Percentiles rank a stretch among this genome's conserved stretches.
These are phyloP conservation scores for Drosophila simulans DNA, from an alignment of 1,140 invertebrate genomes.

Conservation along the genomic window DNA sequence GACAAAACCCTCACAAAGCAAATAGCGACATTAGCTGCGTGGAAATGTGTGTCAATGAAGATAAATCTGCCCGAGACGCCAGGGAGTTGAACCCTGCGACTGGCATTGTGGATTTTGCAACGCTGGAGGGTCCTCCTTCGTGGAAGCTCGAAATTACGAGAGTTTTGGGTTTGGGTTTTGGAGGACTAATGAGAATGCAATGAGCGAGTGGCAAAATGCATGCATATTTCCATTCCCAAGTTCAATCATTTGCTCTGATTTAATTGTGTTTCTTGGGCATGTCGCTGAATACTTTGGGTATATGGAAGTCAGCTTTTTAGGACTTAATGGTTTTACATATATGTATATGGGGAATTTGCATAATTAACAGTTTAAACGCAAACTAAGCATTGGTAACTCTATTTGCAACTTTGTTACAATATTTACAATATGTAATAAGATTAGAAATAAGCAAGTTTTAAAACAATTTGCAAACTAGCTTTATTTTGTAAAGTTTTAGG, in stretches of 20 bases:
- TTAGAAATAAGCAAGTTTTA: no score
- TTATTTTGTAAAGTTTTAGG: neutral
- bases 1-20: constrained; percentile 55
- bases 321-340: no score
- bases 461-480: no score
- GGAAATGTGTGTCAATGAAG: constrained; percentile 64
- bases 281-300: neutral
- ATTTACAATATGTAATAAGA: no score
- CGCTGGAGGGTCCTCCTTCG: constrained; percentile 7
- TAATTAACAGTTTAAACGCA: no score
- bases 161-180: neutral
- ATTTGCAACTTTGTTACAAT: no score
- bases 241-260: constrained; percentile 24
- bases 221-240: constrained; percentile 25
- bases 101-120: constrained; percentile 4
- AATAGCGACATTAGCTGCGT: constrained; percentile 61
- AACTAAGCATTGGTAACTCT: no score
- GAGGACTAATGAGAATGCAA: constrained; percentile 27
- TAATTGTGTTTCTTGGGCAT: neutral
- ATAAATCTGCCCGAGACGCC: constrained; percentile 31
- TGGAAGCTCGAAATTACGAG: neutral
- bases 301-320: neutral
- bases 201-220: neutral
- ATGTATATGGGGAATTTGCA: no score
- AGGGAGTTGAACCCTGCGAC: neutral